Evolutionary conservation across 2,797 vertebrate species (phyloP), one percentile per base, ranked within the genome.

Genomic region (Rhodeus uyekii): DNA sequence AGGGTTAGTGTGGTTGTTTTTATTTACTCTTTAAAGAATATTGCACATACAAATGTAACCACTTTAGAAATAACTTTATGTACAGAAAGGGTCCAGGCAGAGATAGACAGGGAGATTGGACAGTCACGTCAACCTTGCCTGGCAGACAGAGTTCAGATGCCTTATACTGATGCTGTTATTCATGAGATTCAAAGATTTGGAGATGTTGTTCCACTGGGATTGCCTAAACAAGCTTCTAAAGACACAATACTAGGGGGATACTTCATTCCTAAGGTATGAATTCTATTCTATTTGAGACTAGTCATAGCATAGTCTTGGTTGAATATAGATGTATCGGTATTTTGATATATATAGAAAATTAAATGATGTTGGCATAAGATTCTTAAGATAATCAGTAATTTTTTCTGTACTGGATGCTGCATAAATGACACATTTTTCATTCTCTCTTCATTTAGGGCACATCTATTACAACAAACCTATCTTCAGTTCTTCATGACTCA

Each of bases 141-240:
- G 46, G 80, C 74, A 3, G 89, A 90, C 82, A 91, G 90, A 65
- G 74, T 80, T 42, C 89, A 78, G 58, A 86, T 95, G 91, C 94
- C 93, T 39, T 95, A 94, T 71, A 94, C 93, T 83, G 91, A 94
- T 0, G 93, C 94, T 0, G 92, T 94, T 27, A 79, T 95, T 83
- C 92, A 95, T 0, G 94, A 96, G 71, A 89, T 90, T 27, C 95
- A 93, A 81, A 93, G 95, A 76, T 89, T 90, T 79, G 58, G 88
- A 14, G 92, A 93, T 14, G 85, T 94, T 2, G 0, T 92, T 0
- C 94, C 94, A 6, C 19, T 93, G 16, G 91, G 73, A 0, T 76
- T 69, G 0, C 91, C 93, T 16, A 90, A 93, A 48, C 4, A 77
- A 76, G 58, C 92, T 0, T 0, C 0, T 0, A 83, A 24, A 18